These are phyloP conservation scores for Dasypogon diadema DNA, from an alignment of 2,888 invertebrate genomes.

Conservation along the genomic window DNA sequence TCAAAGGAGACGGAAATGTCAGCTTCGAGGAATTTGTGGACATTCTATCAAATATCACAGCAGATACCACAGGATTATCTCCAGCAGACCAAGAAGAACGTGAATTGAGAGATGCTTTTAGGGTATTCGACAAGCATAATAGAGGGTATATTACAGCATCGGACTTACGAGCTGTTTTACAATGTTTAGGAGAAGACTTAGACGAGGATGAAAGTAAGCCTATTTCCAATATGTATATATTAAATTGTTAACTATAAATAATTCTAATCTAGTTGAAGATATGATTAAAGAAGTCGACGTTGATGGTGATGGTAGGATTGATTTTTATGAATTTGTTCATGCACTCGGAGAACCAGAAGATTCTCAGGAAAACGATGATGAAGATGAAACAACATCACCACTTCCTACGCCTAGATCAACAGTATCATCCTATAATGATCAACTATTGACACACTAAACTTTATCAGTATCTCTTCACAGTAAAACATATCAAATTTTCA, in stretches of 20 bases:
- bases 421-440: conserved; percentile 53
- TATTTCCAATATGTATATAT: neutral
- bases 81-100: conserved; percentile 85
- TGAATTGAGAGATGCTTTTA: conserved; percentile 85
- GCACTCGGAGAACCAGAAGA: conserved; percentile 89
- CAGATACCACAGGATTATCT: conserved; percentile 72
- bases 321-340: conserved; percentile 89
- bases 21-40: conserved; percentile 91
- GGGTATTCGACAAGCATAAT: conserved; percentile 92
- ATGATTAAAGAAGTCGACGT: conserved; percentile 97
- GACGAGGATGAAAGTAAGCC: conserved; percentile 90
- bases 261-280: conserved; percentile 80
- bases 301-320: conserved; percentile 93
- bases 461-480: conserved; percentile 2
- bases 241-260: neutral
- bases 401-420: conserved; percentile 66
- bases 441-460: conserved; percentile 41
- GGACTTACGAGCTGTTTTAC: conserved; percentile 86
- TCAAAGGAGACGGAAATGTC: conserved; percentile 84
- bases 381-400: conserved; percentile 71
- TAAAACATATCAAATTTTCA: conserved; percentile 35
- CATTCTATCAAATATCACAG: conserved; percentile 81
- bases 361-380: conserved; percentile 80
- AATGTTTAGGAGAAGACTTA: conserved; percentile 89
- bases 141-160: conserved; percentile 91